A percentile compares a stretch with the other conserved stretches of the same genome.
These are phyloP conservation scores for Eupithecia insigniata DNA, from an alignment of 2,888 invertebrate species.

Conservation along the genomic window DNA sequence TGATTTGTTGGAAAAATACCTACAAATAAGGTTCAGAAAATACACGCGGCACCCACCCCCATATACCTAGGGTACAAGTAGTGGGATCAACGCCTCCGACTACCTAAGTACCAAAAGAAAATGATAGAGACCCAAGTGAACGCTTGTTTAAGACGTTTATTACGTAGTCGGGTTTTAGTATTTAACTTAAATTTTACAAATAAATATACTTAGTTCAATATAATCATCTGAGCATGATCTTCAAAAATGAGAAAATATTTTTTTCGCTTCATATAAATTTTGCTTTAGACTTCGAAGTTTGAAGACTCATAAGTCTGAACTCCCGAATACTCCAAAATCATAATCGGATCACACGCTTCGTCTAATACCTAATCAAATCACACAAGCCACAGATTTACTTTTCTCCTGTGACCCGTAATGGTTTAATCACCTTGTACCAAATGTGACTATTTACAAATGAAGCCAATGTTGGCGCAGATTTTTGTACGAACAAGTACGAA, in stretches of 20 bases:
- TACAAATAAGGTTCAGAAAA: neutral
- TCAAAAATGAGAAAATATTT: neutral
- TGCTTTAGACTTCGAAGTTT: neutral
- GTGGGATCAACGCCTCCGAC: too few relatives aligned
- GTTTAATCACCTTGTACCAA: slow-evolving; percentile 1
- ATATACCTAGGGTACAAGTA: too few relatives aligned
- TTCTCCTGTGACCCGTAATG: neutral
- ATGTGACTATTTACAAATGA: neutral
- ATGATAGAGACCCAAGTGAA: too few relatives aligned
- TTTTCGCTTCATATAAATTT: neutral
- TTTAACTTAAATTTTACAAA: too few relatives aligned
- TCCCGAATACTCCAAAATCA: neutral
- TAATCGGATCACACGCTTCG: slow-evolving; percentile 1
- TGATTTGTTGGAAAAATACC: neutral
- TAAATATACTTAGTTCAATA: too few relatives aligned
- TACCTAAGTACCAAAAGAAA: too few relatives aligned
- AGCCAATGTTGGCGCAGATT: neutral
- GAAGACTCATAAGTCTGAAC: neutral
- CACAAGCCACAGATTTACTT: slow-evolving; percentile 3
- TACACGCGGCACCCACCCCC: too few relatives aligned
- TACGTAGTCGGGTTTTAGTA: too few relatives aligned
- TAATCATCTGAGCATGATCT: neutral
- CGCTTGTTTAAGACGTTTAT: too few relatives aligned
- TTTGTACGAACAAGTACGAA: neutral
- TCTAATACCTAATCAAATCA: slow-evolving; percentile 5